Conservation (phyloP, 2,888 invertebrate genomes). For the Drosophila greeni region DNA sequence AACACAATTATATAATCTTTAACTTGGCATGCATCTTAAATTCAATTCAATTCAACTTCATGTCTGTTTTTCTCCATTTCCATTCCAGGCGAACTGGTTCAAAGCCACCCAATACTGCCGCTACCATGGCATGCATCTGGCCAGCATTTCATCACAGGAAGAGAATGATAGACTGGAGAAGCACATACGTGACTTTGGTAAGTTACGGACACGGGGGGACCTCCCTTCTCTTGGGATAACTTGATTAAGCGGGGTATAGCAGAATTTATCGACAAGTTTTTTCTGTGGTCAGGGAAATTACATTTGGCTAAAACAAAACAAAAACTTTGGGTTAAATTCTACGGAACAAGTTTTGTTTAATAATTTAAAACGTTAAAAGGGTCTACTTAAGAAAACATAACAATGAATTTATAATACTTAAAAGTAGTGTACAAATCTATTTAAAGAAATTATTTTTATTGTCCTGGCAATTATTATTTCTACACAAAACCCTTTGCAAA, state of each 20-base stretch:
- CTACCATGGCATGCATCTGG: conserved; percentile 95
- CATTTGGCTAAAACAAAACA: not conserved
- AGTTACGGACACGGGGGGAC: conserved; percentile 53
- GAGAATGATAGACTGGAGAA: conserved; percentile 94
- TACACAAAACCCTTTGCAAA: too few relatives aligned
- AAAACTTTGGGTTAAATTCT: not conserved
- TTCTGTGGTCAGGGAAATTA: not conserved
- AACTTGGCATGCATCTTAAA: conserved; percentile 30
- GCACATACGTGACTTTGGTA: conserved; percentile 93
- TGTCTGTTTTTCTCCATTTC: conserved; percentile 28
- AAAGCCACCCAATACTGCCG: conserved; percentile 94
- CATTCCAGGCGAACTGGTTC: conserved; percentile 93
- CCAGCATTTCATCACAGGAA: conserved; percentile 92
- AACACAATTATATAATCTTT: conserved; percentile 40
- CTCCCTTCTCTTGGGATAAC: not conserved
- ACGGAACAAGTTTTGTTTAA: not conserved
- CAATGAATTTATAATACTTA: too few relatives aligned
- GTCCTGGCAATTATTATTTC: too few relatives aligned
- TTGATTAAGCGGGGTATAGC: not conserved
- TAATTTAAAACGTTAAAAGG: too few relatives aligned
- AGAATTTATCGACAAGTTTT: not conserved
- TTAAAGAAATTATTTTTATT: too few relatives aligned
- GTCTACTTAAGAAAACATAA: too few relatives aligned
- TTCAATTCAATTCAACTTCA: conserved; percentile 11
- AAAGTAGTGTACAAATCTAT: too few relatives aligned